Conservation (phyloP, 2,797 vertebrate species). For the Sparus aurata region DNA sequence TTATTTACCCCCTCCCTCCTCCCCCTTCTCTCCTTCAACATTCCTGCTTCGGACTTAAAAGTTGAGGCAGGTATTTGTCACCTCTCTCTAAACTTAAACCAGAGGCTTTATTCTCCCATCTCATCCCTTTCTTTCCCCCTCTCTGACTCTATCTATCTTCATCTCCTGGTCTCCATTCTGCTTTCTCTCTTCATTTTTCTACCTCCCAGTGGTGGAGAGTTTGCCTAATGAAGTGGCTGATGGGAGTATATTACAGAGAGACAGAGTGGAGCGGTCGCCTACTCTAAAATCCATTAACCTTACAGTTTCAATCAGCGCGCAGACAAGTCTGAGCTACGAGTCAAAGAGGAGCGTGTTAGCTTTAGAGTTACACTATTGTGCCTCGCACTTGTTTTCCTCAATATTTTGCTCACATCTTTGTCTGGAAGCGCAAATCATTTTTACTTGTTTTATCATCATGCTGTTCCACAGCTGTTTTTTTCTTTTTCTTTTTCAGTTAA, state of each 20-base stretch:
- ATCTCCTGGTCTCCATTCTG: constrained; percentile 57
- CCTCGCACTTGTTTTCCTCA: constrained; percentile 39
- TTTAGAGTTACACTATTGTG: constrained; percentile 53
- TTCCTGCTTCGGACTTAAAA: constrained; percentile 24
- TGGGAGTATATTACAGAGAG: constrained; percentile 84
- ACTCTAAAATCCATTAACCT: constrained; percentile 86
- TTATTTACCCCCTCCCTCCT: constrained; percentile 62
- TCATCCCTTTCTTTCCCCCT: constrained; percentile 52
- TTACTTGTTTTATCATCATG: neutral
- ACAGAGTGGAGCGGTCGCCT: constrained; percentile 79
- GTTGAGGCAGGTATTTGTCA: constrained; percentile 58
- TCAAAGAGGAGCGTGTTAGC: constrained; percentile 65
- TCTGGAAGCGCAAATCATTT: constrained; percentile 24
- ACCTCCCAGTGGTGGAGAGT: constrained; percentile 75
- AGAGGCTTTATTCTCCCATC: constrained; percentile 52
- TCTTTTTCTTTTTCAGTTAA: neutral
- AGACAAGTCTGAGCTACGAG: constrained; percentile 72
- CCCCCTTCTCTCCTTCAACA: constrained; percentile 8
- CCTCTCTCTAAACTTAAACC: constrained; percentile 54
- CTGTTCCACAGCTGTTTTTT: neutral
- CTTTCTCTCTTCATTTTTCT: constrained; percentile 77
- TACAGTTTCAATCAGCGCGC: constrained; percentile 78
- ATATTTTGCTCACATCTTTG: constrained; percentile 44
- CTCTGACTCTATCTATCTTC: constrained; percentile 67
- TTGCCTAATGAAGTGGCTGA: constrained; percentile 83